phyloP scores from a whole-genome alignment of 2,797 vertebrate genomes.

The Pseudocheirus occidentalis region DNA sequence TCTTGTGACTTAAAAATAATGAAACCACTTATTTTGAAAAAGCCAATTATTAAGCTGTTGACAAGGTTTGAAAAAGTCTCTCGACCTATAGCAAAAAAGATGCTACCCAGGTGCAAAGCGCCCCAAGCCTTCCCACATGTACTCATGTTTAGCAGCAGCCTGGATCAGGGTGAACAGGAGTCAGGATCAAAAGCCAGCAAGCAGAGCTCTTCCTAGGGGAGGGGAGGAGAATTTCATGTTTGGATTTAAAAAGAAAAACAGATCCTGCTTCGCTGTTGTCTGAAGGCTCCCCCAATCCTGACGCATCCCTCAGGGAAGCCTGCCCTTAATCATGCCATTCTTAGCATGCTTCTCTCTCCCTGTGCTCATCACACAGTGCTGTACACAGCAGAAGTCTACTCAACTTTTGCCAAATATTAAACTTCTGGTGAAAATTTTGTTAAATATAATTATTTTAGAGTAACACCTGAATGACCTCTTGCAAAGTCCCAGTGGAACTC shows the following conservation, averaged over 20 bases:
- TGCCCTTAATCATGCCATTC: not conserved
- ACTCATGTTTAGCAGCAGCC: not conserved
- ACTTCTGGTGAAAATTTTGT: not conserved
- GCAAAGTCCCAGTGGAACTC: not conserved
- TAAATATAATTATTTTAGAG: not conserved
- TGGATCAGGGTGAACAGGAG: rapidly evolving
- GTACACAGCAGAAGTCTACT: not conserved
- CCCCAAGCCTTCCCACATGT: rapidly evolving
- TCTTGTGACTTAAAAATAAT: not conserved
- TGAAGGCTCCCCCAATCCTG: not conserved
- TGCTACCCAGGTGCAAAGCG: rapidly evolving
- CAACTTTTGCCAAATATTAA: not conserved
- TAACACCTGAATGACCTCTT: not conserved
- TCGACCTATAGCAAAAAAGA: too few relatives aligned
- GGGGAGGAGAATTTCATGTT: not conserved
- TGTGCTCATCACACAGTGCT: rapidly evolving
- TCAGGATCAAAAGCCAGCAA: not conserved
- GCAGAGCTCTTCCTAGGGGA: not conserved
- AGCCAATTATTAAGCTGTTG: rapidly evolving
- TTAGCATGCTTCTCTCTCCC: not conserved
- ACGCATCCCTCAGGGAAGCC: not conserved
- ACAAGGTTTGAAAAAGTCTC: rapidly evolving
- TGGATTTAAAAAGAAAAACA: not conserved
- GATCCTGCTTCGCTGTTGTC: not conserved
- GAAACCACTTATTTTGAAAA: not conserved